These are phyloP conservation scores for Crocuta crocuta DNA, from an alignment of 2,113 vertebrate genomes.

Conservation along the genomic window DNA sequence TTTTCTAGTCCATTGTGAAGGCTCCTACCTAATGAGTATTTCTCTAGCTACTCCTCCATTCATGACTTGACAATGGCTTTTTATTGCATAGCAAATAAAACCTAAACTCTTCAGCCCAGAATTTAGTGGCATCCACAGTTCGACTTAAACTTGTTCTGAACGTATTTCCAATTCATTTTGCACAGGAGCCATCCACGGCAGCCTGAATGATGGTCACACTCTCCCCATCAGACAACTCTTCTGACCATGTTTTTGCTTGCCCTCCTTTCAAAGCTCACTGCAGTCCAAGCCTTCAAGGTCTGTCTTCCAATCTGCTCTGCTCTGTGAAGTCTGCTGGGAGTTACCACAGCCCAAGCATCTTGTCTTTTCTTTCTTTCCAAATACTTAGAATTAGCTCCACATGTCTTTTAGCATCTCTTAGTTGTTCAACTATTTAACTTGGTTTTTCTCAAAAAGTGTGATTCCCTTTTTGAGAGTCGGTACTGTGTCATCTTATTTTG, in stretches of 20 bases:
- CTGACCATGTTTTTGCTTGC: not conserved
- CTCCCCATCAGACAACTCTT: not conserved
- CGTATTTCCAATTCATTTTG: not conserved
- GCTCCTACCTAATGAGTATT: not conserved
- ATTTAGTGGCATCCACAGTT: not conserved
- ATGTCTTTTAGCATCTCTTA: not conserved
- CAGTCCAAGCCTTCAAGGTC: not conserved
- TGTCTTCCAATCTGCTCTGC: not conserved
- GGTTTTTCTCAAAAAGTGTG: not conserved
- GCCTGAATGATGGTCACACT: not conserved
- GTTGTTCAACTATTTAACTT: constrained; percentile 37
- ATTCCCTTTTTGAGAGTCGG: not conserved
- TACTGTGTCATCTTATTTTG: not conserved
- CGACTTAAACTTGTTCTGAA: not conserved
- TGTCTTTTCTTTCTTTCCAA: not conserved
- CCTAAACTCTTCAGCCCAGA: not conserved
- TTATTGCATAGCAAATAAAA: not conserved
- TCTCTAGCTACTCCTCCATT: not conserved
- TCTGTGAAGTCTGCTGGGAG: not conserved
- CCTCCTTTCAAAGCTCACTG: not conserved
- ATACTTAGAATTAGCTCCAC: not conserved
- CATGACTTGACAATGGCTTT: not conserved
- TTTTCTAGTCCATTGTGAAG: not conserved
- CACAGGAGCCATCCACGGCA: not conserved
- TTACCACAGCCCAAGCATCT: not conserved